phyloP scores from a whole-genome alignment of 2,888 invertebrate species.

The Perizoma affinitatum region DNA sequence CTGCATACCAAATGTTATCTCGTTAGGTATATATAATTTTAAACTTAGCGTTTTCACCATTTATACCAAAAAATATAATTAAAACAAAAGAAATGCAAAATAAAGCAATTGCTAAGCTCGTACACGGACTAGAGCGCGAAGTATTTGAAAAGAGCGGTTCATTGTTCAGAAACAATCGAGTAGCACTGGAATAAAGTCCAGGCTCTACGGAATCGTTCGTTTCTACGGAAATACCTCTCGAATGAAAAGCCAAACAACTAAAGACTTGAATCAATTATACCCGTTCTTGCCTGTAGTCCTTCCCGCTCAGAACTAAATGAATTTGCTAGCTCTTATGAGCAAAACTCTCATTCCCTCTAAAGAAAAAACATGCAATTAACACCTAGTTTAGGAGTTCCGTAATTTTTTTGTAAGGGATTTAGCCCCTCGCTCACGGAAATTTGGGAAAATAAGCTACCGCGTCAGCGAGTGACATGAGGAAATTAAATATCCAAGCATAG shows the following conservation, averaged over 20 bases:
- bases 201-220: no score
- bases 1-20: no score
- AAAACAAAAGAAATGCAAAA: no score
- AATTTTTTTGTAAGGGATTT: conserved; percentile 25
- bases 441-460: conserved; percentile 12
- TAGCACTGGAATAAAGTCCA: conserved; percentile 13
- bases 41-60: no score
- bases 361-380: conserved; percentile 60
- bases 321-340: conserved; percentile 69
- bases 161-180: conserved; percentile 25
- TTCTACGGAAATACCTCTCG: conserved; percentile 28
- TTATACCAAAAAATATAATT: no score
- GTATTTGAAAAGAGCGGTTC: conserved; percentile 28
- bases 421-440: not conserved
- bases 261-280: conserved; percentile 50
- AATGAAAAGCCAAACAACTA: conserved; percentile 34
- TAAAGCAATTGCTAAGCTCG: no score
- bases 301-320: conserved; percentile 59
- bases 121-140: conserved; percentile 1
- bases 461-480: conserved; percentile 4
- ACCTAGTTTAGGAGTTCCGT: conserved; percentile 41
- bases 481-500: conserved; percentile 16
- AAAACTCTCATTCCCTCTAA: conserved; percentile 64
- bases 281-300: conserved; percentile 41
- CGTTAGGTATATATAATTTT: no score